Base-by-base conservation (phyloP, 2,888 invertebrate genomes). In the Resseliella maxima region DNA sequence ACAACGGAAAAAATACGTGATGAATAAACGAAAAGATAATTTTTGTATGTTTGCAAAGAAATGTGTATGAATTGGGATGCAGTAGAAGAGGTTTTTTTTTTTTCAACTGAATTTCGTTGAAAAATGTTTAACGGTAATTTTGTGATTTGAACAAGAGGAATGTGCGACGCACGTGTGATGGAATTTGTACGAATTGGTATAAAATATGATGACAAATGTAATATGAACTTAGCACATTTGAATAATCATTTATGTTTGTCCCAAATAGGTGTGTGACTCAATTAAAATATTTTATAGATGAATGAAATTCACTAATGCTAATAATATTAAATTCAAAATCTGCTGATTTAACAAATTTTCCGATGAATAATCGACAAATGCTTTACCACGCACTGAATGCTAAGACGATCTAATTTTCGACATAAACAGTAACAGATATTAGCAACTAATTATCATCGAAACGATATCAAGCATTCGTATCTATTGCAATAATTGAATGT, bases 91-190 rank as follows among this genome's bases (percentile, higher is more conserved):
- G n/a, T n/a, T n/a, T n/a, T n/a, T n/a, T n/a, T n/a, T n/a, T 41
- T 12, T 8, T 41, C 50, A 50, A 50, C 21, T 18, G 21, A 50
- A 50, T 15, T 59, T 59, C 59, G 59, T 59, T n/a, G n/a, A 72
- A 35, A 72, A 72, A 72, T 72, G 31, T 72, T 31, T 72, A 72
- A 72, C 72, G 72, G 72, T 72, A 72, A 72, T 72, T 72, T 35
- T 5, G 72, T 72, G 72, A 72, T 72, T 31, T 72, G 31, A 15
- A 72, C 46, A 18, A 3, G 24, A 24, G 5, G 24, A 59, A 10
- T 24, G 24, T 24, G 59, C 15, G 50, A 6, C 21, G 50, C 21
- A 18, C 50, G 50, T 21, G 24, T 59, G 27, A 24, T 59, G 59
- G 59, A 59, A n/a, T 59, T n/a, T 12, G 27, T 27, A 59, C 18